Evolutionary conservation across 2,113 vertebrate species (phyloP), one percentile per base, ranked within the genome.

Genomic region (Epinephelus moara): DNA sequence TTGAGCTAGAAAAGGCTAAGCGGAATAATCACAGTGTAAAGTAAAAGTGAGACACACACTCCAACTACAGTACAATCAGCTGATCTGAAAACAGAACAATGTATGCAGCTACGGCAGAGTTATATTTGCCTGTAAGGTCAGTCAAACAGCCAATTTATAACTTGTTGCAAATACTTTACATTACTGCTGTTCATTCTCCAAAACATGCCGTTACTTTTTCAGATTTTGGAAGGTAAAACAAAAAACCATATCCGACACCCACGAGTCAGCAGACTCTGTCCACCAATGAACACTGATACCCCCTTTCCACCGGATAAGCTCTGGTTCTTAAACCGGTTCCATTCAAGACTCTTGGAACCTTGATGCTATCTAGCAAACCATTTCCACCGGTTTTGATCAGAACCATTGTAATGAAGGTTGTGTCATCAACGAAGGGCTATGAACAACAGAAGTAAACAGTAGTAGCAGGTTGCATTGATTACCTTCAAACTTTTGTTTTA

Each of bases 1-100:
- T 77, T 80, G 95, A 94, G 90, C 95, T 97, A 96, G 95, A 75
- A 79, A 96, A 92, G 81, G 96, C 97, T 99, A 97, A 95, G 90
- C 93, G 93, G 92, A 90, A 93, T 94, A 95, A 94, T 53, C 9
- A 89, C 11, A 92, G 21, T 74, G 73, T 63, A 76, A 71, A 30
- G 52, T 40, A n/a, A 55, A 37, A 53, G 71, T 81, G 7, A 89
- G 61, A 74, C 52, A 63, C 47, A 49, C 17, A 56, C 17, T 23
- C 4, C 56, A 70, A 60, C 1, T 72, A 67, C 50, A 73, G 27
- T 1, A 57, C 10, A 53, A n/a, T 30, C 42, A 73, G 27, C 63
- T 75, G 37, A 42, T 57, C 11, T 74, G 21, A 78, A 78, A 78
- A 67, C 45, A 63, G 1, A 52, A 49, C 3, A 6, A 50, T 15